Evolutionary conservation across 2,113 vertebrate genomes (phyloP), one percentile per base, ranked within the genome.

Genomic region (Oxygymnocypris stewartii): DNA sequence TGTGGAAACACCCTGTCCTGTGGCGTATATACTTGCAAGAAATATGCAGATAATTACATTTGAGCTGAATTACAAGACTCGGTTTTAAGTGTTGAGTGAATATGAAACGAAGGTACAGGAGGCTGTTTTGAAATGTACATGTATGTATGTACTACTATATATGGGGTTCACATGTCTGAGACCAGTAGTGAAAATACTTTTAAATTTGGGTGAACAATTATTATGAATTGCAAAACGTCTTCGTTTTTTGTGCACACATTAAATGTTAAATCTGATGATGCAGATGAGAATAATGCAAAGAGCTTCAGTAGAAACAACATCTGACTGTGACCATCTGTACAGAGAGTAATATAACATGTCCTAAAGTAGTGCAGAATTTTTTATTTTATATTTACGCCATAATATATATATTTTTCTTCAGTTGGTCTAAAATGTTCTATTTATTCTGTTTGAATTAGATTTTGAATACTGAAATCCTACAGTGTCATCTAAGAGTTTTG

Each of bases 31-130:
- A 91, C 91, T 88, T 84, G 78, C 88, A 42, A 59, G 77, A 89
- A 90, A 92, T 84, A 4, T 90, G 91, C 92, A 76, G 82, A 92
- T 90, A 92, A 91, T 94, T 90, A 90, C 71, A 63, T 25, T 75
- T 84, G 20, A 44, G n/a, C 86, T 74, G 90, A 89, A 93, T 93
- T 91, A 92, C 86, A 91, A 87, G 54, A 85, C 87, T 90, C 87
- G 13, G 40, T 73, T 85, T 85, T 83, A 51, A 88, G 84, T 89
- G 84, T 89, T 67, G 84, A 84, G 86, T 57, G 23, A 84, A 51
- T 88, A 91, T 57, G 69, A 88, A 77, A 71, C 42, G n/a, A 77
- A 77, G 88, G 86, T 84, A 89, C 83, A 84, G 89, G 86, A 92
- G 85, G 87, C 63, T 81, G 85, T 82, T 86, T 92, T 86, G 86